These are phyloP conservation scores for Pseudanteris insignis DNA, from an alignment of 2,888 invertebrate genomes.

Conservation along the genomic window DNA sequence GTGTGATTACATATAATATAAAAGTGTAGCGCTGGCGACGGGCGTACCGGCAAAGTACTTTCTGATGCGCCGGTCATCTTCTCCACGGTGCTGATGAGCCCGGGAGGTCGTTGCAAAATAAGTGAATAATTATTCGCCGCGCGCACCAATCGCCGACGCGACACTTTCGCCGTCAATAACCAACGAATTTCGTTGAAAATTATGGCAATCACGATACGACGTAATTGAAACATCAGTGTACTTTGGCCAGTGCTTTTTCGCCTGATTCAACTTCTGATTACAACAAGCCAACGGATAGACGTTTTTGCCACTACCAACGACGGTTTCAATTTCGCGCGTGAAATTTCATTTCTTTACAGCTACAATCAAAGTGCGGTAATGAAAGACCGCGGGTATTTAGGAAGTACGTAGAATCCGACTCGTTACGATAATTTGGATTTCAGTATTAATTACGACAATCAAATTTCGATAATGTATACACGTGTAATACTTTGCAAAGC, in stretches of 20 bases:
- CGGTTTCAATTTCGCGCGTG: conserved; percentile 36
- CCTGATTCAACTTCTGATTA: conserved; percentile 25
- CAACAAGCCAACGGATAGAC: conserved; percentile 17
- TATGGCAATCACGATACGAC: conserved; percentile 4
- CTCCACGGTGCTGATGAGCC: conserved; percentile 38
- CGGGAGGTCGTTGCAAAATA: conserved; percentile 41
- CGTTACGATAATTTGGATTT: conserved; percentile 33
- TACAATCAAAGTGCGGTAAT: conserved; percentile 23
- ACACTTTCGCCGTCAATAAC: conserved; percentile 42
- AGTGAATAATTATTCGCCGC: conserved; percentile 42
- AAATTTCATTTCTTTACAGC: conserved; percentile 28
- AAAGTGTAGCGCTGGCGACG: conserved; percentile 34
- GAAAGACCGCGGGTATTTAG: conserved; percentile 18
- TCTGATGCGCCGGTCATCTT: conserved; percentile 35
- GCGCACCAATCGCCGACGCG: conserved; percentile 33
- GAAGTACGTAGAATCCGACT: conserved; percentile 25
- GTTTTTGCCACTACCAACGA: conserved; percentile 9
- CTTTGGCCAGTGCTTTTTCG: conserved; percentile 20
- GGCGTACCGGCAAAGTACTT: conserved; percentile 38
- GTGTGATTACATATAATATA: conserved; percentile 44
- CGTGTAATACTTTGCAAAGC: no score
- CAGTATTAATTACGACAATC: conserved; percentile 12
- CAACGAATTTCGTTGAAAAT: conserved; percentile 19
- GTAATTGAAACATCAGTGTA: conserved; percentile 43
- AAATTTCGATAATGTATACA: background rate